Evolutionary conservation across 2,113 vertebrate species (phyloP).

Genomic region (Myodes glareolus): DNA sequence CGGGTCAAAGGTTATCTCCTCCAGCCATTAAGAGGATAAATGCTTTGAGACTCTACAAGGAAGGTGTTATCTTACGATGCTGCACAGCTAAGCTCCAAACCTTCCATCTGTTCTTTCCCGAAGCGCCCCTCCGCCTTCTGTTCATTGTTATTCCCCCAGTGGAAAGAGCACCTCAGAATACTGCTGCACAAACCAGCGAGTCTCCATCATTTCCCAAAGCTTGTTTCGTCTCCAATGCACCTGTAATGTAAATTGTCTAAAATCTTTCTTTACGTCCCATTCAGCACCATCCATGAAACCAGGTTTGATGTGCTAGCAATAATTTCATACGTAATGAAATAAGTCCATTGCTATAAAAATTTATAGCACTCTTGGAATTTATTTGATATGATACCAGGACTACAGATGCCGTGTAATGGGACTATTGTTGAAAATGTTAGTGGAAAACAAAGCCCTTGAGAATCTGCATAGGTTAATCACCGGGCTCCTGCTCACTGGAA

Average conservation of each 20-base stretch:
- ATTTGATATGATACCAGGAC: background rate
- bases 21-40: background rate
- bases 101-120: background rate
- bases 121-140: background rate
- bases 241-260: slow-evolving; percentile 1
- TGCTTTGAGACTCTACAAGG: background rate
- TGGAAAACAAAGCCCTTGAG: background rate
- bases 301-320: background rate
- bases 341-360: background rate
- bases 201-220: background rate
- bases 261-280: slow-evolving; percentile 1
- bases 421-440: background rate
- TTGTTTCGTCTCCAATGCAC: background rate
- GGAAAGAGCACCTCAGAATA: background rate
- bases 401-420: background rate
- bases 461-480: background rate
- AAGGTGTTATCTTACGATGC: background rate
- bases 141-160: background rate
- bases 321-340: slow-evolving; percentile 34
- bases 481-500: background rate
- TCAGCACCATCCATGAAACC: background rate
- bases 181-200: background rate
- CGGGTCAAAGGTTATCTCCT: background rate
- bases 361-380: background rate
- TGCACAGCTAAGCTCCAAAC: background rate